Evolutionary conservation across 2,888 invertebrate species (phyloP).

Genomic region (Spodoptera exigua): DNA sequence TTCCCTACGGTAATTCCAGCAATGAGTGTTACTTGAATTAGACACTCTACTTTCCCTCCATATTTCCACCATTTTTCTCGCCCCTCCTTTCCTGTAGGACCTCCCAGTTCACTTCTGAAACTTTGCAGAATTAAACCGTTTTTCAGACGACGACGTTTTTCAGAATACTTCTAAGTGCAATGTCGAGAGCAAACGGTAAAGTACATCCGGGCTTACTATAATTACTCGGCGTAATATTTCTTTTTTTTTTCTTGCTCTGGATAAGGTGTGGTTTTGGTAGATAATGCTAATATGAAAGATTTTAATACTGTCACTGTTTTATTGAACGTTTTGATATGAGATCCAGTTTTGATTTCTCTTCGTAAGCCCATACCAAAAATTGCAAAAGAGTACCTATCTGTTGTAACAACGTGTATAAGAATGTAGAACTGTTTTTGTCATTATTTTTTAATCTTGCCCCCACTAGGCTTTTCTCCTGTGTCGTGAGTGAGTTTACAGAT

Average conservation of each 20-base stretch:
- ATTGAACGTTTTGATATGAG: too few relatives aligned
- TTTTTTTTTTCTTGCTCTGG: conserved; percentile 42
- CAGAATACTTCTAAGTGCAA: conserved; percentile 44
- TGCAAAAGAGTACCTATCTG: too few relatives aligned
- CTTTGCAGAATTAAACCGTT: conserved; percentile 62
- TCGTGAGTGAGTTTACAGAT: too few relatives aligned
- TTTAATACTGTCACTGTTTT: too few relatives aligned
- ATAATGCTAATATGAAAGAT: too few relatives aligned
- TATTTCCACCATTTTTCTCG: conserved; percentile 60
- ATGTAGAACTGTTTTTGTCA: too few relatives aligned
- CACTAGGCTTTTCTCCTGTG: too few relatives aligned
- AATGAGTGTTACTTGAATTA: conserved; percentile 54
- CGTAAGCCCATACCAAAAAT: too few relatives aligned
- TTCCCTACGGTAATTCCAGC: conserved; percentile 11
- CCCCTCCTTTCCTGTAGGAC: conserved; percentile 48
- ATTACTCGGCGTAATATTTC: conserved; percentile 34
- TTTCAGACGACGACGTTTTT: conserved; percentile 53
- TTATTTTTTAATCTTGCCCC: too few relatives aligned
- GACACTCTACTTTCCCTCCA: conserved; percentile 54
- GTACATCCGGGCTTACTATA: conserved; percentile 45
- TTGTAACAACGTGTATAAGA: too few relatives aligned
- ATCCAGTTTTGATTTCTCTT: too few relatives aligned
- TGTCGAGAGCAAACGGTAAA: conserved; percentile 43
- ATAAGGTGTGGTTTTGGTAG: conserved; percentile 16
- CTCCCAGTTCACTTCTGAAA: conserved; percentile 49